These are phyloP conservation scores for Apis laboriosa DNA, from an alignment of 1,140 invertebrate species.

Conservation along the genomic window DNA sequence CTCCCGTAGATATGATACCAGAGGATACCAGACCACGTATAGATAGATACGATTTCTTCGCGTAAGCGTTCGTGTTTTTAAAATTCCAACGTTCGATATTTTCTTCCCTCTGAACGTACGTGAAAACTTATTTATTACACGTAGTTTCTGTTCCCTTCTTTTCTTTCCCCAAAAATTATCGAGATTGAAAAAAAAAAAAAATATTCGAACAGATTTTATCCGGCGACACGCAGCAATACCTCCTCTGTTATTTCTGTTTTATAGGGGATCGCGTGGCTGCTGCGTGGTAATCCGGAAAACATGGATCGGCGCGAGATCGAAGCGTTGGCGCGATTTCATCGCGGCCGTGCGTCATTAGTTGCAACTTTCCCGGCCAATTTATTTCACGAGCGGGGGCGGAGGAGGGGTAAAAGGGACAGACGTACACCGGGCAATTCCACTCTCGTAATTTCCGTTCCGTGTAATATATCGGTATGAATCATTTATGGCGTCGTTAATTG, in stretches of 20 bases:
- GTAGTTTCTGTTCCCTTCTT: no score
- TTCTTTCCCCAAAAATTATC: no score
- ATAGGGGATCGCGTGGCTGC: not conserved
- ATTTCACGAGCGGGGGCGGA: not conserved
- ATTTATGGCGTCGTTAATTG: constrained; percentile 60
- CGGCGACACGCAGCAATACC: no score
- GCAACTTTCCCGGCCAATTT: constrained; percentile 30
- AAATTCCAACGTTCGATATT: no score
- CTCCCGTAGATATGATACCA: no score
- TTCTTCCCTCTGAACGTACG: no score
- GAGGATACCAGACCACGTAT: no score
- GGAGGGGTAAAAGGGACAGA: not conserved
- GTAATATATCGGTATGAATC: constrained; percentile 47
- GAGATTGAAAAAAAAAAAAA: no score
- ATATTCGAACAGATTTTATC: not conserved
- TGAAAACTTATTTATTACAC: no score
- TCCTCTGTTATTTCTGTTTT: not conserved
- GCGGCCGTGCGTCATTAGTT: constrained; percentile 13
- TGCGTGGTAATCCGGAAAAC: not conserved
- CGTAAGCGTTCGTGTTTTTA: no score
- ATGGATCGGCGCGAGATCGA: not conserved
- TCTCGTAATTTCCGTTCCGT: constrained; percentile 33
- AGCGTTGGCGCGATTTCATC: constrained; percentile 3
- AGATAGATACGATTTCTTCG: no score
- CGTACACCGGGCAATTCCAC: not conserved